Evolutionary conservation across 1,140 invertebrate species (phyloP), one percentile per base, ranked within the genome.

Genomic region (Cotesia typhae): DNA sequence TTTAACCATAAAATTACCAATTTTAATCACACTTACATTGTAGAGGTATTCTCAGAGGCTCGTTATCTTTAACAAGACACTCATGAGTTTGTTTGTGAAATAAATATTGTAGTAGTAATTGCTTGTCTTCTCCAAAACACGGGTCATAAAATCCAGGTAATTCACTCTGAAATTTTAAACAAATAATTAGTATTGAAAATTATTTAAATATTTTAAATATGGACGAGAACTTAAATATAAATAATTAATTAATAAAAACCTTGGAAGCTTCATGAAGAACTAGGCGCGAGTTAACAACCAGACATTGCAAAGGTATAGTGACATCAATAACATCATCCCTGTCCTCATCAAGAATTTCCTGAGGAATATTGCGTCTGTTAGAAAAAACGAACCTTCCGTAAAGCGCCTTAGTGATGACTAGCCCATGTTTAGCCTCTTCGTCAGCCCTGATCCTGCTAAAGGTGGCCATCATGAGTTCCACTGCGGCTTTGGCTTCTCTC

Each of bases 71-170:
- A 36, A 98, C 86, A n/a, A 92, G 92, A 77, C 94, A 91, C 80
- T 93, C 89, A 84, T 98, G 93, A 4, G 90, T 87, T 79, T 92
- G 89, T 82, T 91, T 91, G 77, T 92, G 91, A 85, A 94, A 98
- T 77, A 91, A 90, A 84, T 99, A 99, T 78, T 94, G 91, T 71
- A 99, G 90, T 51, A 92, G 91, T 35, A 99, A 86, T 73, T 90
- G 90, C 85, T 99, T 99, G 4, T 95, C 93, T 76, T 98, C 96
- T 3, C 96, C 96, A 14, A 97, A 90, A 81, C 95, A 96, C 0
- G 97, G 96, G 86, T 99, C 98, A 86, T 95, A 99, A 86, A 99
- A 99, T 36, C 98, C 98, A 47, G 97, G 94, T 65, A 99, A 85
- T 82, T 98, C 94, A 82, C 93, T 93, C 97, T 99, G 85, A 59